Evolutionary conservation across 30 jellyfish, hydroid and myxozoan species (phyloP).

Genomic region (Morbakka virulenta): DNA sequence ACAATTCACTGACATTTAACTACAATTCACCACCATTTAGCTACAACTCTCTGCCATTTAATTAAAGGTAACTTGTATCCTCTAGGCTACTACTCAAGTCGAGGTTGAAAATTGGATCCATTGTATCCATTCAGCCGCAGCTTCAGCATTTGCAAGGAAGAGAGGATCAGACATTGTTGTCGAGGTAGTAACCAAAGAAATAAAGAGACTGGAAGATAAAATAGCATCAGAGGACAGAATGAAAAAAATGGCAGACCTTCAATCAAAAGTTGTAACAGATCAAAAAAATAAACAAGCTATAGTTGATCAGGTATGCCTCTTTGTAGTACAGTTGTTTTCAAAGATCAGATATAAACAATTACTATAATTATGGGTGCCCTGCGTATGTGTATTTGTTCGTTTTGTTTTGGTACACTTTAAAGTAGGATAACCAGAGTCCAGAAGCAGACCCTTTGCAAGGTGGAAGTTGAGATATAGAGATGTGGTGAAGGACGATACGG

Average conservation of each 20-base stretch:
- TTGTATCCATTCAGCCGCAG: conserved; percentile 83
- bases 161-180: conserved; percentile 36
- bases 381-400: too few relatives aligned
- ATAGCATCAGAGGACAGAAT: conserved; percentile 67
- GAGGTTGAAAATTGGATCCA: conserved; percentile 97
- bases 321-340: background rate
- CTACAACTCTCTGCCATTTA: too few relatives aligned
- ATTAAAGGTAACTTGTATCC: too few relatives aligned
- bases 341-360: background rate
- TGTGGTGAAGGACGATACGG: too few relatives aligned
- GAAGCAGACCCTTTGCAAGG: too few relatives aligned
- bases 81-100: conserved; percentile 81
- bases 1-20: too few relatives aligned
- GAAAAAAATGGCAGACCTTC: conserved; percentile 89
- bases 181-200: conserved; percentile 34
- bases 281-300: conserved; percentile 69
- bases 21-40: too few relatives aligned
- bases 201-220: conserved; percentile 40
- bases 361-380: too few relatives aligned
- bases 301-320: conserved; percentile 66
- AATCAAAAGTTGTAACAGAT: conserved; percentile 82
- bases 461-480: too few relatives aligned
- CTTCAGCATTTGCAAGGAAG: conserved; percentile 71
- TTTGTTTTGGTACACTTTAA: too few relatives aligned
- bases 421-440: too few relatives aligned